phyloP scores from a whole-genome alignment of 2,888 invertebrate species.

The Drosophila neotestacea region DNA sequence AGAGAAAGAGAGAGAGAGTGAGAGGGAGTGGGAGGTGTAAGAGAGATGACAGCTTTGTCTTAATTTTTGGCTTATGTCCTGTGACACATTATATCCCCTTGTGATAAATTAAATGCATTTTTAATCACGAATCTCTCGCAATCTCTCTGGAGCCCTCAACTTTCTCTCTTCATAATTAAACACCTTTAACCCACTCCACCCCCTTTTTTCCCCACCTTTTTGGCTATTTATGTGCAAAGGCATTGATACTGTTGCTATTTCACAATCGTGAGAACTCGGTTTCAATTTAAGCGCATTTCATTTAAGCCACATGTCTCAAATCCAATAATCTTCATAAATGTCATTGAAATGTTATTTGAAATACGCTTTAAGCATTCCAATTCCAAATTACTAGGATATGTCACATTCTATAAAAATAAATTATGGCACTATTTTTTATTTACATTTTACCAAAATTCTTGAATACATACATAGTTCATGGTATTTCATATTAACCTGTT shows the following conservation, averaged over 20 bases:
- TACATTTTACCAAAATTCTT: too few relatives aligned
- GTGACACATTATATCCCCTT: slow-evolving; percentile 49
- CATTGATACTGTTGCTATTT: slow-evolving; percentile 11
- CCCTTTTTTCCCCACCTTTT: neutral
- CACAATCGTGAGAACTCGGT: neutral
- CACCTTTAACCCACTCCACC: neutral
- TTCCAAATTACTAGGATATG: neutral
- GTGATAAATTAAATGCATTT: slow-evolving; percentile 74
- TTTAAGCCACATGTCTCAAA: slow-evolving; percentile 30
- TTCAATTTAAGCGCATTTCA: slow-evolving; percentile 14
- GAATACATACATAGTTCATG: too few relatives aligned
- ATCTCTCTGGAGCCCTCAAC: slow-evolving; percentile 9
- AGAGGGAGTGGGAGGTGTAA: neutral
- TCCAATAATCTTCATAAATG: slow-evolving; percentile 23
- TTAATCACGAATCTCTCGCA: slow-evolving; percentile 60
- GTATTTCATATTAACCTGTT: too few relatives aligned
- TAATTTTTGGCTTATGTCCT: slow-evolving; percentile 60
- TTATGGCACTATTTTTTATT: too few relatives aligned
- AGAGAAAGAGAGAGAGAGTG: neutral
- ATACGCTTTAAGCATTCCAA: neutral
- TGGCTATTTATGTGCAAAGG: slow-evolving; percentile 8
- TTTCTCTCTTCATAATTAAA: slow-evolving; percentile 13
- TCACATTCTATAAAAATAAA: too few relatives aligned
- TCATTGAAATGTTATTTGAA: slow-evolving; percentile 11
- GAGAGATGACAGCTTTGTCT: slow-evolving; percentile 40